Conservation (phyloP, 30 jellyfish, hydroid and myxozoan species). For the Calvadosia cruxmelitensis region DNA sequence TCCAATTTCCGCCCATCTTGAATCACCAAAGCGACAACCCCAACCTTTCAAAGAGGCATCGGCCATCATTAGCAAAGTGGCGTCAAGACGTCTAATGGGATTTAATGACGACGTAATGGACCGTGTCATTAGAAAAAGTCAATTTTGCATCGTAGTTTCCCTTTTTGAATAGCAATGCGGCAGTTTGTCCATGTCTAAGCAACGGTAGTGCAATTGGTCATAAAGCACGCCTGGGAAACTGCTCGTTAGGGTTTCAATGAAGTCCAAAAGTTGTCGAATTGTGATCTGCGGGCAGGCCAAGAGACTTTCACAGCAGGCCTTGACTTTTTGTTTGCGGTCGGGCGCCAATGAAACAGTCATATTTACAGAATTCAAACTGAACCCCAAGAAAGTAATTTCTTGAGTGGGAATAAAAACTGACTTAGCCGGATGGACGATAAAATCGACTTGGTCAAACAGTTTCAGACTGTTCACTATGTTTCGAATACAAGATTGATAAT, state of each 20-base stretch:
- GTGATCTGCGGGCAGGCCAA: neutral
- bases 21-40: slow-evolving; percentile 17
- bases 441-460: slow-evolving; percentile 11
- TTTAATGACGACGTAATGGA: neutral
- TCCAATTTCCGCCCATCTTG: slow-evolving; percentile 36
- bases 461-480: too few species aligned
- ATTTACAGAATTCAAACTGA: slow-evolving; percentile 6
- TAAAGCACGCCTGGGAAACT: slow-evolving; percentile 33
- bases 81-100: slow-evolving; percentile 5
- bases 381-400: slow-evolving; percentile 20
- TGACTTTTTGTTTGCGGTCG: slow-evolving; percentile 3
- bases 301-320: neutral
- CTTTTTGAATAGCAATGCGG: slow-evolving; percentile 4
- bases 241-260: slow-evolving; percentile 8
- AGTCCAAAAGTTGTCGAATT: slow-evolving; percentile 15
- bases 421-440: slow-evolving; percentile 19
- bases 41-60: slow-evolving; percentile 52
- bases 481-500: too few species aligned
- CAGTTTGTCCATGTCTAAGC: slow-evolving; percentile 19
- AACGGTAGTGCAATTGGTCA: slow-evolving; percentile 28
- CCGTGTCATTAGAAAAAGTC: neutral
- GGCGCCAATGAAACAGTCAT: slow-evolving; percentile 17
- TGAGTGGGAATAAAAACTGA: slow-evolving; percentile 29
- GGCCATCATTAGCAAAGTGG: slow-evolving; percentile 6
- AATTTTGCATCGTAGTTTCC: slow-evolving; percentile 12